Percentiles rank a stretch among this genome's conserved stretches.
These are phyloP conservation scores for Kuschelorhynchus macadamiae DNA, from an alignment of 2,888 invertebrate genomes.

Conservation along the genomic window DNA sequence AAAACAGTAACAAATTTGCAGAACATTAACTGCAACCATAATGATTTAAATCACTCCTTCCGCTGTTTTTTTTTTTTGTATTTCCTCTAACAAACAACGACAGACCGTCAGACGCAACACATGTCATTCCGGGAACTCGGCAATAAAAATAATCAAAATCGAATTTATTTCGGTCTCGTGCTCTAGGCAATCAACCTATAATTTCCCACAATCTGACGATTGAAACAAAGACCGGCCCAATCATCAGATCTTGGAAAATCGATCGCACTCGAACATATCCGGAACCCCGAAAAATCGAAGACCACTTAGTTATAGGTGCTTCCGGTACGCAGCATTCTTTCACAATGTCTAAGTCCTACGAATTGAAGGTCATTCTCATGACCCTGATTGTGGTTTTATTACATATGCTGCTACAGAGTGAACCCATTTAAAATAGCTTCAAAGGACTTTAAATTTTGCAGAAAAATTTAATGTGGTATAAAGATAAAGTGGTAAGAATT, in stretches of 20 bases:
- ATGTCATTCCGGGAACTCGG: slow-evolving; percentile 10
- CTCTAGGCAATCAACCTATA: not conserved
- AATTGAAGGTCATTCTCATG: slow-evolving; percentile 35
- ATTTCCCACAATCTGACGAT: slow-evolving; percentile 12
- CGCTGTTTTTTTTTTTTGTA: not conserved
- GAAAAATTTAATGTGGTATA: too few relatives aligned
- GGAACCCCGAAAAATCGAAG: slow-evolving; percentile 24
- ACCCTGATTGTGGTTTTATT: slow-evolving; percentile 23
- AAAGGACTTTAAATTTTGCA: too few relatives aligned
- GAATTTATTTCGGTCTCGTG: slow-evolving; percentile 17
- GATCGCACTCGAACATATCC: slow-evolving; percentile 20
- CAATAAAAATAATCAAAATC: slow-evolving; percentile 18
- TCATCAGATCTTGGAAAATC: slow-evolving; percentile 9
- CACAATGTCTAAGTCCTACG: slow-evolving; percentile 5
- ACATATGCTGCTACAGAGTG: slow-evolving; percentile 21
- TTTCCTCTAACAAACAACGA: not conserved
- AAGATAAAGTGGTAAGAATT: too few relatives aligned
- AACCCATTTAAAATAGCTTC: slow-evolving; percentile 2
- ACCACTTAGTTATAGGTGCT: slow-evolving; percentile 5
- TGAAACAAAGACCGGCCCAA: slow-evolving; percentile 3
- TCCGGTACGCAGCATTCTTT: slow-evolving; percentile 38
- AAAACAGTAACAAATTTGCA: too few relatives aligned
- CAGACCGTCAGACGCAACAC: slow-evolving; percentile 12
- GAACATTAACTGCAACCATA: too few relatives aligned
- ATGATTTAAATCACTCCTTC: too few relatives aligned